Base-by-base conservation (phyloP, 2,888 invertebrate species). In the Andrena hattorfiana region DNA sequence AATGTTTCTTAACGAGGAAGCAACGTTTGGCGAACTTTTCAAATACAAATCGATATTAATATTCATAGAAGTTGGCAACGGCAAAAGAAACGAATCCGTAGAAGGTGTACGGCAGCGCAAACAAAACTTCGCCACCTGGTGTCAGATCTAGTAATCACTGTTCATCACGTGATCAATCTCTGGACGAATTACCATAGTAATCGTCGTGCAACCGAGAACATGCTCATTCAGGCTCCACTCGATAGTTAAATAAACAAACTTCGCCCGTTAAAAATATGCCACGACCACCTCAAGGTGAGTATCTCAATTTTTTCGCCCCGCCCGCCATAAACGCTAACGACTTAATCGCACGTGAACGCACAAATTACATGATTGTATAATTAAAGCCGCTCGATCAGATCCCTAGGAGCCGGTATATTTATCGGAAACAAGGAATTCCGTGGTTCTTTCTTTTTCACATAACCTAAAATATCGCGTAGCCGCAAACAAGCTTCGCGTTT, bases 341-440 rank as follows among this genome's bases (percentile, higher is more conserved):
- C 83, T 82, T 82, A 82, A 82, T 82, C 83, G 70, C 83, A 82
- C 81, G 76, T 83, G 83, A 83, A 69, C 77, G 83, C 70, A 80
- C 76, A 76, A 71, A 83, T 76, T 83, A 69, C 83, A 70, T 71
- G 77, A 82, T 82, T 82, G 83, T 76, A 76, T 82, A 82, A 75
- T 76, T 82, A 82, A 64, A 82, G 64, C 54, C 67, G 62, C 48
- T 51, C 64, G 26, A n/a, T 26, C 60, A 23, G 30, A 49, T 16
- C 8, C 80, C 48, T 80, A 66, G 54, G 73, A 60, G 28, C 79
- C 42, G 42, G 42, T 32, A 69, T 54, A 63, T 79, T 73, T 48
- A 69, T 42, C 66, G 51, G 66, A 71, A 79, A 80, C 71, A 71
- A 28, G 66, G 49, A 35, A 23, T 68, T 63, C 67, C 20, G 10